phyloP scores from a whole-genome alignment of 2,113 vertebrate genomes.

The Apistogramma diplotaenia region DNA sequence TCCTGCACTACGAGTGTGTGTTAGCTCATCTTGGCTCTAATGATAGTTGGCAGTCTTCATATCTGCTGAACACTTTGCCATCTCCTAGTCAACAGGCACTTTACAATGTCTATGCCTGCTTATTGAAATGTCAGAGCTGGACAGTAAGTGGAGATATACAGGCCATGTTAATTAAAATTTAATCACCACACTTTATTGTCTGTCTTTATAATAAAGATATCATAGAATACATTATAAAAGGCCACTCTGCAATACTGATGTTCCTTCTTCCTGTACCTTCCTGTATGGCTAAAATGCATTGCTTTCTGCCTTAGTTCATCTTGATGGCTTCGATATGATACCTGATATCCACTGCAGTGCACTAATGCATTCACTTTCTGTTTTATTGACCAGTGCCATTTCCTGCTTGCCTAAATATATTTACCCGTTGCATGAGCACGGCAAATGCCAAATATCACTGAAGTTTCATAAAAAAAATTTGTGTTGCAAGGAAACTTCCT shows the following conservation, averaged over 20 bases:
- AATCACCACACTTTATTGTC: constrained; percentile 17
- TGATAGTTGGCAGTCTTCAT: constrained; percentile 7
- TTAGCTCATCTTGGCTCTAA: neutral
- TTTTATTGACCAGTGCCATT: constrained; percentile 59
- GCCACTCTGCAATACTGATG: neutral
- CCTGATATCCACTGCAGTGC: constrained; percentile 49
- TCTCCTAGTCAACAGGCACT: constrained; percentile 13
- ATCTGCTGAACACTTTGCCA: neutral
- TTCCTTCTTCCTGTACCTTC: constrained; percentile 19
- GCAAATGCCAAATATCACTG: neutral
- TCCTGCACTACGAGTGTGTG: neutral
- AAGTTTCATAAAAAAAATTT: neutral
- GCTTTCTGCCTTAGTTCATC: constrained; percentile 13
- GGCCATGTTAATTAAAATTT: constrained; percentile 19
- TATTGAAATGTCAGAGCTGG: constrained; percentile 22
- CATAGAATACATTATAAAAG: neutral
- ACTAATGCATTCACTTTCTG: constrained; percentile 55
- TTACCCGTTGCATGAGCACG: constrained; percentile 1
- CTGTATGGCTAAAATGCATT: constrained; percentile 2
- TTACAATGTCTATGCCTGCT: neutral
- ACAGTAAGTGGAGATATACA: neutral
- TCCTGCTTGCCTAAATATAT: constrained; percentile 51
- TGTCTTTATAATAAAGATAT: neutral
- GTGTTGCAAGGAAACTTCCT: neutral
- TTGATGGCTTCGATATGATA: constrained; percentile 50